Evolutionary conservation across 2,797 vertebrate genomes (phyloP).

Genomic region (Hyperoplus lanceolatus): DNA sequence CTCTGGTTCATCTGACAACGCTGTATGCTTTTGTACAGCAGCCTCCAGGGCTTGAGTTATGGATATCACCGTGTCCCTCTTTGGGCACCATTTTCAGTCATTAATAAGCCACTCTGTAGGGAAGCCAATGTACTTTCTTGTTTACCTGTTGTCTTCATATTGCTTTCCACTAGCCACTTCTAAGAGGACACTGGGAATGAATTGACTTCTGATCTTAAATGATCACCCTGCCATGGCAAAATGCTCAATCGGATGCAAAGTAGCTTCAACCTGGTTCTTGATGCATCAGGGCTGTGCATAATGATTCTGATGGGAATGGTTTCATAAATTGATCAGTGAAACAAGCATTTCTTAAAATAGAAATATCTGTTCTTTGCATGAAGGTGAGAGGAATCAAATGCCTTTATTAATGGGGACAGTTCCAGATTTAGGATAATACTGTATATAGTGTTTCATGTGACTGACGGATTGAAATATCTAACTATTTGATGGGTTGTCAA

Average conservation of each 20-base stretch:
- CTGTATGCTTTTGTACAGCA: conserved; percentile 11
- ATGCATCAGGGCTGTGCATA: conserved; percentile 16
- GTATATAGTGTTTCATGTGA: background rate
- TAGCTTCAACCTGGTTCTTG: background rate
- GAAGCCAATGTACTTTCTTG: conserved; percentile 15
- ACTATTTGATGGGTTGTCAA: background rate
- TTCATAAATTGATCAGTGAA: background rate
- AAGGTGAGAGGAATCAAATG: conserved; percentile 6
- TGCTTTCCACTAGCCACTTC: conserved; percentile 7
- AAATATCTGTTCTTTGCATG: conserved; percentile 3
- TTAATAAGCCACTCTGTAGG: conserved; percentile 1
- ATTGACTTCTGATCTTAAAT: conserved; percentile 15
- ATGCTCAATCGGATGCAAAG: background rate
- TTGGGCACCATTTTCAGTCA: conserved; percentile 13
- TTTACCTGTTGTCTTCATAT: conserved; percentile 27
- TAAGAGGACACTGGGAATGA: background rate
- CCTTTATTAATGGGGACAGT: background rate
- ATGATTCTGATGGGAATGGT: background rate
- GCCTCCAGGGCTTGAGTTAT: conserved; percentile 18
- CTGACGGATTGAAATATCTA: background rate
- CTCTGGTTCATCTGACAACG: conserved; percentile 19
- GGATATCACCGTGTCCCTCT: conserved; percentile 26
- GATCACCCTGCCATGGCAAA: conserved; percentile 16
- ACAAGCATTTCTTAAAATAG: background rate
- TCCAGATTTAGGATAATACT: conserved; percentile 2